These are phyloP conservation scores for Acropora tenuis DNA, from an alignment of 64 coral and sea anemone species.

Conservation along the genomic window DNA sequence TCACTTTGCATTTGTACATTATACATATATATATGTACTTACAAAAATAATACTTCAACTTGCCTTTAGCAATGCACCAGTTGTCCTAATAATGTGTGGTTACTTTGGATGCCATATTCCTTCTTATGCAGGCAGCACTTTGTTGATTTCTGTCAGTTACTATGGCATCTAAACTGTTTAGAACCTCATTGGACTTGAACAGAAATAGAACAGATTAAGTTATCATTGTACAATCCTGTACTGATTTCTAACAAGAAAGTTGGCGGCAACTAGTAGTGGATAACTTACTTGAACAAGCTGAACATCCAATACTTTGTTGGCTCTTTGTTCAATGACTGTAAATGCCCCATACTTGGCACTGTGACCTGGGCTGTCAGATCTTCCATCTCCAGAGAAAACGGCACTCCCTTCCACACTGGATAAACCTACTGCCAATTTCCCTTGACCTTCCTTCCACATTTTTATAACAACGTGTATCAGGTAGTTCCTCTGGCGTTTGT, in stretches of 20 bases:
- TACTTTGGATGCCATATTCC: background rate
- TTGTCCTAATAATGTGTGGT: background rate
- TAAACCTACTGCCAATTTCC: background rate
- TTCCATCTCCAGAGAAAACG: slow-evolving; percentile 8
- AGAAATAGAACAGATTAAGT: background rate
- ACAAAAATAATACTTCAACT: too few species aligned
- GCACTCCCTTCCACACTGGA: background rate
- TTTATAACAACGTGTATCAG: background rate
- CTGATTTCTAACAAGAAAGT: too few species aligned
- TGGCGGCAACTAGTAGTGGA: too few species aligned
- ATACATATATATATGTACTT: too few species aligned
- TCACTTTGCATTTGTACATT: too few species aligned
- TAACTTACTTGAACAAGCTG: slow-evolving; percentile 18
- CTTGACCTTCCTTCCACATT: slow-evolving; percentile 10
- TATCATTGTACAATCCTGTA: background rate
- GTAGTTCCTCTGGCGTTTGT: slow-evolving; percentile 10
- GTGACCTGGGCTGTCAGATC: slow-evolving; percentile 22
- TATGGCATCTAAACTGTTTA: background rate
- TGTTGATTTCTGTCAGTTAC: slow-evolving; percentile 31
- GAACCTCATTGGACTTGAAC: slow-evolving; percentile 23
- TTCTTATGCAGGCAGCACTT: background rate
- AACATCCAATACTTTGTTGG: slow-evolving; percentile 12
- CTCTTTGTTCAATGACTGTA: slow-evolving; percentile 1
- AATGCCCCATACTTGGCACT: slow-evolving; percentile 18
- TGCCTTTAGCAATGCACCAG: too few species aligned